A percentile compares a stretch with the other conserved stretches of the same genome.
Conservation (phyloP, 2,888 invertebrate species). For the Coenonympha glycerion region DNA sequence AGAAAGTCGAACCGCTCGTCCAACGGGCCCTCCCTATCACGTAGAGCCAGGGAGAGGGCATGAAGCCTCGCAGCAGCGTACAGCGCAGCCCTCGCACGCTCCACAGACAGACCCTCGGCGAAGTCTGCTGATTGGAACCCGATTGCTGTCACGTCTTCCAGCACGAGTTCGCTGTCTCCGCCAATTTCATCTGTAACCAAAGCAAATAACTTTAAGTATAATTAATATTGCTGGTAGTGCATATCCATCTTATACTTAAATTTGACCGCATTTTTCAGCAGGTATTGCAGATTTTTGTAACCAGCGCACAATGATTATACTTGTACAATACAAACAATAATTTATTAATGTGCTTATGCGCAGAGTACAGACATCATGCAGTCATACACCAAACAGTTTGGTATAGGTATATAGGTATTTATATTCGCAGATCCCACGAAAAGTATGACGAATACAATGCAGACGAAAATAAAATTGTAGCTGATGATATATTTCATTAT, state of each 20-base stretch:
- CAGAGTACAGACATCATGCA: too few relatives aligned
- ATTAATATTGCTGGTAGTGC: too few relatives aligned
- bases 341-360: too few relatives aligned
- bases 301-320: too few relatives aligned
- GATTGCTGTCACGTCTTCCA: slow-evolving; percentile 82
- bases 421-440: background rate
- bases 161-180: slow-evolving; percentile 79
- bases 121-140: slow-evolving; percentile 82
- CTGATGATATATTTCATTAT: too few relatives aligned
- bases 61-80: slow-evolving; percentile 83
- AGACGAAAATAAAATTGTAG: slow-evolving; percentile 2
- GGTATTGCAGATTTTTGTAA: too few relatives aligned
- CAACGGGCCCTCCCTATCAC: slow-evolving; percentile 66
- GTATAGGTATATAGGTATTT: too few relatives aligned
- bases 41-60: slow-evolving; percentile 79
- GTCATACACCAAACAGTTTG: too few relatives aligned
- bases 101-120: slow-evolving; percentile 78
- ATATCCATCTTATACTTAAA: too few relatives aligned
- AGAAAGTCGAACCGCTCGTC: slow-evolving; percentile 77
- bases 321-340: too few relatives aligned
- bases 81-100: slow-evolving; percentile 81
- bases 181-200: slow-evolving; percentile 62
- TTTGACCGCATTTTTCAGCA: too few relatives aligned
- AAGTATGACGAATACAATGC: background rate
- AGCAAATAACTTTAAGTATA: background rate